These are phyloP conservation scores for Chunga burmeisteri DNA, from an alignment of 2,113 vertebrate genomes.

Conservation along the genomic window DNA sequence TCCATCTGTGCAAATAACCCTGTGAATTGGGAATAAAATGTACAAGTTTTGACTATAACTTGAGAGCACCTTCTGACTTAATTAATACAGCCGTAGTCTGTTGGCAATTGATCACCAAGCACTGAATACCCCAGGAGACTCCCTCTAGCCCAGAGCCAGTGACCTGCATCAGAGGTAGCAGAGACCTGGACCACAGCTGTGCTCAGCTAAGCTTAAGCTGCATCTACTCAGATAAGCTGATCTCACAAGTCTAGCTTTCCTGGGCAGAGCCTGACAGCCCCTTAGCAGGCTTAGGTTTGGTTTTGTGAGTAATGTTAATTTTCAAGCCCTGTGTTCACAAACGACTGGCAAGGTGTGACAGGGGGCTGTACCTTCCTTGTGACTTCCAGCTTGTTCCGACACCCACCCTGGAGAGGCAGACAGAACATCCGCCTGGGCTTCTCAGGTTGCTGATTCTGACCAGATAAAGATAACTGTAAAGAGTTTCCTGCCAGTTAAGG, in stretches of 20 bases:
- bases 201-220: background rate
- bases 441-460: background rate
- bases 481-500: background rate
- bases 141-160: background rate
- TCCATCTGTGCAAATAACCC: slow-evolving; percentile 68
- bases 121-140: background rate
- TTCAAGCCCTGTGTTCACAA: background rate
- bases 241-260: background rate
- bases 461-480: too few relatives aligned
- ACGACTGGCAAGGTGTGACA: background rate
- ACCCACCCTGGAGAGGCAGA: fast-evolving
- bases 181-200: too few relatives aligned
- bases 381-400: too few relatives aligned
- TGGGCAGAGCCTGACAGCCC: background rate
- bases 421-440: fast-evolving
- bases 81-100: background rate
- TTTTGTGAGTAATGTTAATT: background rate
- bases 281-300: background rate
- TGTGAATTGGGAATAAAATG: slow-evolving; percentile 70
- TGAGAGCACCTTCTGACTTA: slow-evolving; percentile 62
- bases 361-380: background rate
- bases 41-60: slow-evolving; percentile 66
- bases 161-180: background rate
- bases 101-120: background rate
- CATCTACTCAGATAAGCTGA: too few relatives aligned